Percentiles rank a stretch among this genome's conserved stretches.
Evolutionary conservation across 2,113 vertebrate genomes (phyloP).

Genomic region (Condylura cristata): DNA sequence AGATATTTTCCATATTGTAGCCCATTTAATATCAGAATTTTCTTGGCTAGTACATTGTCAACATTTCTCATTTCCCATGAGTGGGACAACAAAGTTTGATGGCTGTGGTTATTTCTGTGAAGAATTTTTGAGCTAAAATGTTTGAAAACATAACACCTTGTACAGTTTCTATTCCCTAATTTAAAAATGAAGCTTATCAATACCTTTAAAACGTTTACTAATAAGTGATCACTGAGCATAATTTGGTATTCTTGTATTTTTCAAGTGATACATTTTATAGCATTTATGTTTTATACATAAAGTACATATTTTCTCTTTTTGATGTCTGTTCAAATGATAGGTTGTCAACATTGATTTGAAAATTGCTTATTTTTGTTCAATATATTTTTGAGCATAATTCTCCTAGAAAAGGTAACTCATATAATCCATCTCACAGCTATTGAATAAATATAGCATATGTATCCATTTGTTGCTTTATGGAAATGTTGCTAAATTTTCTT

Average conservation of each 20-base stretch:
- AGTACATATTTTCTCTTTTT: neutral
- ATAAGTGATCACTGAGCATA: neutral
- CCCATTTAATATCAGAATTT: neutral
- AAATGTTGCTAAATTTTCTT: constrained; percentile 1
- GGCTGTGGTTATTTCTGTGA: neutral
- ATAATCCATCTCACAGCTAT: neutral
- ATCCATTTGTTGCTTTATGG: neutral
- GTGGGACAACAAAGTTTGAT: neutral
- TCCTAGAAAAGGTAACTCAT: neutral
- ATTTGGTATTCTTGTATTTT: neutral
- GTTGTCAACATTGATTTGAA: neutral
- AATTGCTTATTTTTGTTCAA: neutral
- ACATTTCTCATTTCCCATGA: neutral
- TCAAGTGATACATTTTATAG: neutral
- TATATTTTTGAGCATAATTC: neutral
- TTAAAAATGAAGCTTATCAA: neutral
- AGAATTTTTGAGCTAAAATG: neutral
- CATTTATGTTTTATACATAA: neutral
- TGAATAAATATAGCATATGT: neutral
- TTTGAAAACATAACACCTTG: neutral
- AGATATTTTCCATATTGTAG: neutral
- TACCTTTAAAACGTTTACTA: neutral
- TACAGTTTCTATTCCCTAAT: neutral
- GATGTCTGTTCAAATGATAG: neutral
- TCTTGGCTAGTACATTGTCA: neutral